Evolutionary conservation across 1,140 invertebrate genomes (phyloP), one percentile per base, ranked within the genome.

Genomic region (Camponotus floridanus): DNA sequence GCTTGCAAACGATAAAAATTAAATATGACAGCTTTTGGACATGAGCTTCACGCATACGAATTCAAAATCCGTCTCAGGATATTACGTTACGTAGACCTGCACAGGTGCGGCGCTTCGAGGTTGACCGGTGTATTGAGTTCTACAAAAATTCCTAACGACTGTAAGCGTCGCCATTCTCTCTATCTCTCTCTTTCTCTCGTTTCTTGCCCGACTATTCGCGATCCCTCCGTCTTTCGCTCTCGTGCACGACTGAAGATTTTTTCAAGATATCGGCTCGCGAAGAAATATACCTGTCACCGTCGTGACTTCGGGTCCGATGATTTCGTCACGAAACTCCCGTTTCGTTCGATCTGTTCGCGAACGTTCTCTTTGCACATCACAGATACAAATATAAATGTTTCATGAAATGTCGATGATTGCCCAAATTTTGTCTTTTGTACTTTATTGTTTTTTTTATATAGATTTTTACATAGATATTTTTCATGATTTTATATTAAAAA

Each of bases 121-220:
- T 59, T 92, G 89, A 91, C 91, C 86, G 83, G 87, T 90, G 76
- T 92, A 92, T 92, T 86, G 87, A 84, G 85, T 92, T 92, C 91
- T 89, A 80, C 62, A 92, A 91, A 91, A 92, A 92, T 91, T 84
- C 65, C 80, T 87, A 59, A 85, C 90, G 88, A 90, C 88, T 73
- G 64, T 76, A 51, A 88, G 62, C 87, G 68, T 88, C 65, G 67
- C 85, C 76, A 26, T 80, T 90, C 84, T 84, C 84, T 70, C 76
- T 6, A 33, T 45, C 18, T 80, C 65, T 70, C 26, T 59, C 39
- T 79, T 48, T 65, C 42, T 59, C 45, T 48, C 45, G 3, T 48
- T 48, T 65, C 76, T 42, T 36, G n/a, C 45, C 26, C 45, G 26
- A 15, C n/a, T 59, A 55, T 57, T 85, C 21, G 39, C 76, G 33